These are phyloP conservation scores for Ophion costatus DNA, from an alignment of 2,888 invertebrate species.

Conservation along the genomic window DNA sequence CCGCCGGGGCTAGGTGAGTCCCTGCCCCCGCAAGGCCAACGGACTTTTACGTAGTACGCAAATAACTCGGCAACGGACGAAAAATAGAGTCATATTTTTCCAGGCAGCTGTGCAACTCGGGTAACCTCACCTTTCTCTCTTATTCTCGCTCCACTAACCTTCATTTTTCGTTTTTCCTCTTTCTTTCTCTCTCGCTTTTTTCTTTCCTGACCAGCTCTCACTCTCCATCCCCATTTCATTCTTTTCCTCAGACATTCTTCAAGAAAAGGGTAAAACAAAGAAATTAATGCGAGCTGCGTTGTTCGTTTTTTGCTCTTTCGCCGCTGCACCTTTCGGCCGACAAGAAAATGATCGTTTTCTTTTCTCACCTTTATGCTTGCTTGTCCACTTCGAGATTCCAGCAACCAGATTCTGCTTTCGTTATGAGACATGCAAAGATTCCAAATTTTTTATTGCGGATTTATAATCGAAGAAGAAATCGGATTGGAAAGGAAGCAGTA, in stretches of 20 bases:
- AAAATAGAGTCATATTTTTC: slow-evolving; percentile 78
- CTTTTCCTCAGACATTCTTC: slow-evolving; percentile 75
- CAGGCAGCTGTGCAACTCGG: slow-evolving; percentile 72
- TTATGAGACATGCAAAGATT: background rate
- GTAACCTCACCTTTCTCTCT: slow-evolving; percentile 27
- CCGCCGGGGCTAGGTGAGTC: slow-evolving; percentile 30
- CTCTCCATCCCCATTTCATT: slow-evolving; percentile 22
- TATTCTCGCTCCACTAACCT: slow-evolving; percentile 46
- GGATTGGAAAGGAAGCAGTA: background rate
- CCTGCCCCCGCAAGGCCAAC: slow-evolving; percentile 32
- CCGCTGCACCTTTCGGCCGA: slow-evolving; percentile 19
- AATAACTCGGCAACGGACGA: slow-evolving; percentile 75
- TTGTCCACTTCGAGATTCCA: slow-evolving; percentile 3
- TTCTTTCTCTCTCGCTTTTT: background rate
- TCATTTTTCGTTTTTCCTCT: background rate
- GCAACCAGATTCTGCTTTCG: slow-evolving; percentile 8
- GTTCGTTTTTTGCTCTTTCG: slow-evolving; percentile 48
- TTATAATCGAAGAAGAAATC: background rate
- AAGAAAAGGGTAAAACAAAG: slow-evolving; percentile 77
- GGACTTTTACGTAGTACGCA: slow-evolving; percentile 71
- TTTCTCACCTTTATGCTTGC: slow-evolving; percentile 8
- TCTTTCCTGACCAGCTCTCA: background rate
- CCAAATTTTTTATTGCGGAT: background rate
- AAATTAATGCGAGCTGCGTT: slow-evolving; percentile 74
- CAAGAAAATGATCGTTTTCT: slow-evolving; percentile 47